Conservation (phyloP, 2,888 invertebrate species). For the Diploptera punctata region DNA sequence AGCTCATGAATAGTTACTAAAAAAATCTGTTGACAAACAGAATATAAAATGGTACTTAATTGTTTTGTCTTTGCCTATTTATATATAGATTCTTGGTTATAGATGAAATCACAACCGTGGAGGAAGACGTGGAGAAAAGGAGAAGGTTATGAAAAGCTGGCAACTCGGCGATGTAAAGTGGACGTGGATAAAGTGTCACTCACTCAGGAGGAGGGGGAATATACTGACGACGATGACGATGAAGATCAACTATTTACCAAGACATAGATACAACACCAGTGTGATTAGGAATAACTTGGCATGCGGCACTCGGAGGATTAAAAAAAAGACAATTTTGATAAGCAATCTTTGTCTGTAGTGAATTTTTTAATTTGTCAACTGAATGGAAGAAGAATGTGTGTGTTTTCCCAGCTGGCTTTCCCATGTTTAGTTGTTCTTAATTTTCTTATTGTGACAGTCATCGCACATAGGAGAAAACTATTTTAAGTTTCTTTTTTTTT, state of each 20-base stretch:
- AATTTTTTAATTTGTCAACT: constrained; percentile 10
- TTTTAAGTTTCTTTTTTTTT: background rate
- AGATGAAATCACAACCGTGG: constrained; percentile 44
- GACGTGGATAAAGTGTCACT: constrained; percentile 42
- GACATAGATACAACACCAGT: constrained; percentile 43
- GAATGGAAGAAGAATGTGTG: background rate
- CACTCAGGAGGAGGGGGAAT: constrained; percentile 40
- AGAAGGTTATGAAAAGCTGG: constrained; percentile 48
- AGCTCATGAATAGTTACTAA: too few relatives aligned
- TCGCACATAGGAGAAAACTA: constrained; percentile 8
- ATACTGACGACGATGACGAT: constrained; percentile 43
- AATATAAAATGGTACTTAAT: too few relatives aligned
- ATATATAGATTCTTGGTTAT: constrained; percentile 2
- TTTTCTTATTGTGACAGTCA: constrained; percentile 7
- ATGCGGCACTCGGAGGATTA: background rate
- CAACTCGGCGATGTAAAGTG: constrained; percentile 42
- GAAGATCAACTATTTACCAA: constrained; percentile 45
- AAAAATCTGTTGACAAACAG: too few relatives aligned
- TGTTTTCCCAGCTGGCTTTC: constrained; percentile 17
- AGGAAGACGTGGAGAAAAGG: constrained; percentile 39
- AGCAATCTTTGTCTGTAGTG: constrained; percentile 13
- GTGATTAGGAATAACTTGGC: background rate
- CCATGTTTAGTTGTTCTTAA: constrained; percentile 12
- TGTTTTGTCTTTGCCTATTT: too few relatives aligned
- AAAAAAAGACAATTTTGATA: constrained; percentile 11